phyloP scores from a whole-genome alignment of 2,888 invertebrate genomes.

The Pheosia gnoma region DNA sequence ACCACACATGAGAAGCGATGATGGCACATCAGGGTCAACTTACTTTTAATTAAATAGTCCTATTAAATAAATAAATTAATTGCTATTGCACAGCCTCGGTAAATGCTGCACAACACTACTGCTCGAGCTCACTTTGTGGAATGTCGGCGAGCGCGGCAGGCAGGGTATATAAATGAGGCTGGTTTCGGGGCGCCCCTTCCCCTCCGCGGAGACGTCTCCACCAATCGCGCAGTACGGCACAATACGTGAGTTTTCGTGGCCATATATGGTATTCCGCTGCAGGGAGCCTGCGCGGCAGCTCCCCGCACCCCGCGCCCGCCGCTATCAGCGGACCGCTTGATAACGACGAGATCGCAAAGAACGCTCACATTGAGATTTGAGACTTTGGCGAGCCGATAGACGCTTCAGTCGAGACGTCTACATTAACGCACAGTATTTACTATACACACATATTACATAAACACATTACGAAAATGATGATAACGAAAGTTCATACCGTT shows the following conservation, averaged over 20 bases:
- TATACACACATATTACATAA: slow-evolving; percentile 12
- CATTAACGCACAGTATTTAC: slow-evolving; percentile 17
- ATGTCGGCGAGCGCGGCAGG: slow-evolving; percentile 73
- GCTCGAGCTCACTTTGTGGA: slow-evolving; percentile 81
- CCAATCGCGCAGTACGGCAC: slow-evolving; percentile 86
- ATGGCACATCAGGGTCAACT: slow-evolving; percentile 63
- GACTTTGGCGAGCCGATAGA: slow-evolving; percentile 33
- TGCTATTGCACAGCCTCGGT: slow-evolving; percentile 82
- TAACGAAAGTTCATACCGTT: slow-evolving; percentile 44
- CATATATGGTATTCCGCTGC: slow-evolving; percentile 83
- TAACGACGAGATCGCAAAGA: slow-evolving; percentile 62
- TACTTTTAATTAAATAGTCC: slow-evolving; percentile 83
- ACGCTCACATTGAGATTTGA: slow-evolving; percentile 47
- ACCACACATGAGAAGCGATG: slow-evolving; percentile 50
- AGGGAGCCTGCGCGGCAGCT: slow-evolving; percentile 81
- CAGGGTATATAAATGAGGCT: slow-evolving; percentile 84
- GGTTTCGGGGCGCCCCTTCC: slow-evolving; percentile 83
- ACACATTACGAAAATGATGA: slow-evolving; percentile 23
- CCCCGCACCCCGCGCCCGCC: slow-evolving; percentile 51
- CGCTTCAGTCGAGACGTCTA: slow-evolving; percentile 17
- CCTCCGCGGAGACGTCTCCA: slow-evolving; percentile 74
- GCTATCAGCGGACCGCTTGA: slow-evolving; percentile 67
- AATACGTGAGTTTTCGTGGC: slow-evolving; percentile 77
- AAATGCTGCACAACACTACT: slow-evolving; percentile 75
- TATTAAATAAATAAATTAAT: slow-evolving; percentile 83